Conservation (phyloP, 1,140 invertebrate species). For the Drosophila kikkawai region DNA sequence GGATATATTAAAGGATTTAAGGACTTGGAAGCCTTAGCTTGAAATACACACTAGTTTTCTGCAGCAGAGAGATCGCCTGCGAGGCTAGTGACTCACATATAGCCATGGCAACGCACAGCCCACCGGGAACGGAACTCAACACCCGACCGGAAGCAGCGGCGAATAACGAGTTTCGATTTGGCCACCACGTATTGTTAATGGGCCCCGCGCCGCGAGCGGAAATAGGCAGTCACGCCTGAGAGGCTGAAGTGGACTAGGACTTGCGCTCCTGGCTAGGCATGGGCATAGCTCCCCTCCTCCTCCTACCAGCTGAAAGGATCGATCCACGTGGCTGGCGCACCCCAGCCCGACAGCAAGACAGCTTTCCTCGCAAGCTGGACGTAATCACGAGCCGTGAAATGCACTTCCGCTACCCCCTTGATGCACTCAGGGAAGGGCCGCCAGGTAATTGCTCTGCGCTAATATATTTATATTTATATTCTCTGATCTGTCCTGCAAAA, state of each 20-base stretch:
- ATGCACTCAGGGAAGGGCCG: neutral
- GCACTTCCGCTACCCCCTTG: conserved; percentile 73
- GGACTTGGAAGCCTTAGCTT: neutral
- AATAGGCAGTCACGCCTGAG: conserved; percentile 82
- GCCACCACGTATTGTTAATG: conserved; percentile 56
- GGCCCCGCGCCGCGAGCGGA: conserved; percentile 49
- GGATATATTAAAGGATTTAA: neutral
- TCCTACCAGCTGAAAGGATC: neutral
- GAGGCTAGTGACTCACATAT: conserved; percentile 26
- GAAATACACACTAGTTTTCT: neutral
- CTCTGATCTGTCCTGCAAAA: conserved; percentile 1
- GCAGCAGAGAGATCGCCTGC: neutral
- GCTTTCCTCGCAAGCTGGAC: conserved; percentile 38
- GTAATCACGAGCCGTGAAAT: conserved; percentile 75
- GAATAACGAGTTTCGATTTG: conserved; percentile 66
- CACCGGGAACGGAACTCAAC: conserved; percentile 37
- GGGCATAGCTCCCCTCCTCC: neutral
- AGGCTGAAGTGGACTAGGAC: conserved; percentile 56
- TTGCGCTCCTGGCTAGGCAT: neutral
- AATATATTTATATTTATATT: neutral
- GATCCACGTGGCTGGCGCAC: conserved; percentile 74
- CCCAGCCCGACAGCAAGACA: conserved; percentile 34
- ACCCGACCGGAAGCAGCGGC: conserved; percentile 61
- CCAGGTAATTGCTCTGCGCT: neutral
- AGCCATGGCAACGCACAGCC: conserved; percentile 60